Conservation (phyloP, 53 echinoderm and acorn worm species). For the Glandiceps talaboti region DNA sequence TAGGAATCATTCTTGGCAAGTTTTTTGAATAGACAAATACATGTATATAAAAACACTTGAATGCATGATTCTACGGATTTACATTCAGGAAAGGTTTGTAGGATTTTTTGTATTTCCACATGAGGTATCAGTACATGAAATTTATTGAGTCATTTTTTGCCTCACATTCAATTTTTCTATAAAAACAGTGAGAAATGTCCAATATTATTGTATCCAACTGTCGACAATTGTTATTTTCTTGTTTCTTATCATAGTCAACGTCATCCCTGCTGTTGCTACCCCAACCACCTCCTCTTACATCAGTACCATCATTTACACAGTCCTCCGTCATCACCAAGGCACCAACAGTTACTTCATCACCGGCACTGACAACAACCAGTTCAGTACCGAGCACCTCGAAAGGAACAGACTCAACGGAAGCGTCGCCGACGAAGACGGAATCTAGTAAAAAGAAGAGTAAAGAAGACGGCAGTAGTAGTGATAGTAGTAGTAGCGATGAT, state of each 20-base stretch:
- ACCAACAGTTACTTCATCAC: not conserved
- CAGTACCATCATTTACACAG: not conserved
- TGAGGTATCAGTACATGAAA: no score
- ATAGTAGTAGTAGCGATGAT: conserved; percentile 41
- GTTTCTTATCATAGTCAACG: not conserved
- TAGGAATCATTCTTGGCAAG: no score
- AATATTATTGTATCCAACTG: no score
- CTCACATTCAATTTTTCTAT: no score
- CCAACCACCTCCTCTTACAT: not conserved
- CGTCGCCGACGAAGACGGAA: not conserved
- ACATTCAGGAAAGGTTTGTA: no score
- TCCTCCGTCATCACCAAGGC: not conserved
- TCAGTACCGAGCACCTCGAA: not conserved
- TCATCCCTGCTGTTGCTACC: not conserved
- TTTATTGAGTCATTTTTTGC: no score
- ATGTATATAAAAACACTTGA: no score
- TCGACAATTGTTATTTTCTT: not conserved
- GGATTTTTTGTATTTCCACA: no score
- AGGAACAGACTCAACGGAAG: not conserved
- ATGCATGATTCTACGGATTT: no score
- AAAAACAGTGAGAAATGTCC: no score
- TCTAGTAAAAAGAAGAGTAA: not conserved
- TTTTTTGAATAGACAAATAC: no score
- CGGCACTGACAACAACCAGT: not conserved
- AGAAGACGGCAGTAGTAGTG: conserved; percentile 4